Conservation (phyloP, 2,113 vertebrate species). For the Muntiacus muntjak region DNA sequence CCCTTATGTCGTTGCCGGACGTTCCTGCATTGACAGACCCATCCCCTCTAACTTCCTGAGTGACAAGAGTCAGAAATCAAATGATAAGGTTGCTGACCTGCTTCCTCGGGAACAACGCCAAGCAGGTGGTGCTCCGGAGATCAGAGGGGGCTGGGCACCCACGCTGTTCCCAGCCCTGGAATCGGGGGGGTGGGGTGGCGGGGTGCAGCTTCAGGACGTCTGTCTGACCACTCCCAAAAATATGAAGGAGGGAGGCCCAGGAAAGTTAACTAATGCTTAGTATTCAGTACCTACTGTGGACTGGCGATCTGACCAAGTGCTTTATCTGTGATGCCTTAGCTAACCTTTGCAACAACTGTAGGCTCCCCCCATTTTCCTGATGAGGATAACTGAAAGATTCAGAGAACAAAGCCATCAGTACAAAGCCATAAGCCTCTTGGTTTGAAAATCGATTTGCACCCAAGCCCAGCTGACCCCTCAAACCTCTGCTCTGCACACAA, state of each 20-base stretch:
- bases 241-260: not conserved
- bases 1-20: not conserved
- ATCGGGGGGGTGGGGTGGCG: accelerated
- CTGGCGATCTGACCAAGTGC: not conserved
- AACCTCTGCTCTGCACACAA: not conserved
- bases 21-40: not conserved
- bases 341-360: not conserved
- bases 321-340: not conserved
- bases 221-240: not conserved
- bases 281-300: not conserved
- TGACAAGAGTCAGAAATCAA: slow-evolving; percentile 46
- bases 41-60: not conserved
- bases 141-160: not conserved
- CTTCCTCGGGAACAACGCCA: not conserved
- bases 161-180: not conserved
- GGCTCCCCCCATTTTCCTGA: not conserved
- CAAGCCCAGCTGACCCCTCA: not conserved
- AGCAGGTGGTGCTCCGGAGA: slow-evolving; percentile 61
- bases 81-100: slow-evolving; percentile 6
- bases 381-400: not conserved
- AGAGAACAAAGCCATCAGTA: not conserved
- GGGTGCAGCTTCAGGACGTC: not conserved
- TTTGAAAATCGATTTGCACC: not conserved
- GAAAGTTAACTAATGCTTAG: not conserved
- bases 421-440: not conserved